Base-by-base conservation (phyloP, 2,797 vertebrate species). In the Thalassophryne amazonica region DNA sequence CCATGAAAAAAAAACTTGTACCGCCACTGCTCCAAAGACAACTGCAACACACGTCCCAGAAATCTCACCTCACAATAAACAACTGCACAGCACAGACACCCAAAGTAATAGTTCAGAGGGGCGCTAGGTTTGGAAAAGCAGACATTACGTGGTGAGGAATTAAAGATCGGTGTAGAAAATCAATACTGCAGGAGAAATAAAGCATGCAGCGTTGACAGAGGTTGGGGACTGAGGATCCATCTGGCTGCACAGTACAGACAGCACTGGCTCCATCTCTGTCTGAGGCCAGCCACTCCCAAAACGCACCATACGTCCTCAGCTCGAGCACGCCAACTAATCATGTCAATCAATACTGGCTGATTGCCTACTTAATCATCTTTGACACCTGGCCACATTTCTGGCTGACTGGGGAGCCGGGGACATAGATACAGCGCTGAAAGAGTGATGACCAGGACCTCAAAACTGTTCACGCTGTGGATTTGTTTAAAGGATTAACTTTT, bases 281-380 rank as follows among this genome's bases (percentile, higher is more conserved):
- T 56, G 57, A 79, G 54, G 61, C n/a, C 69, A 74, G 56, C 69
- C 59, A 64, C 71, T 69, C 57, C 61, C 61, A 68, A 73, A 71
- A 71, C 53, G 59, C 61, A 40, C 71, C 66, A 70, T 80, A 59
- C 71, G 81, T 78, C 68, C 65, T 67, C 30, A 1, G 51, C 51
- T 57, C 69, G 29, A 39, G 76, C 60, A 69, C 78, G 76, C 78
- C 84, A 54, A 82, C 87, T 80, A 84, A 86, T 86, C 83, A 83
- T 84, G 86, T 84, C 87, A 88, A 90, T 90, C 88, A 87, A 90
- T 89, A 86, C 57, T 23, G 62, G 72, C 81, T 85, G 86, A 90
- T 86, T 89, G 81, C 83, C 74, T 86, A 83, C 50, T 90, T 86
- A 85, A 87, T 91, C 85, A 87, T 75, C 57, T 41, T 66, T 65